Conservation (phyloP, 2,113 vertebrate species). For the Mesitornis unicolor region DNA sequence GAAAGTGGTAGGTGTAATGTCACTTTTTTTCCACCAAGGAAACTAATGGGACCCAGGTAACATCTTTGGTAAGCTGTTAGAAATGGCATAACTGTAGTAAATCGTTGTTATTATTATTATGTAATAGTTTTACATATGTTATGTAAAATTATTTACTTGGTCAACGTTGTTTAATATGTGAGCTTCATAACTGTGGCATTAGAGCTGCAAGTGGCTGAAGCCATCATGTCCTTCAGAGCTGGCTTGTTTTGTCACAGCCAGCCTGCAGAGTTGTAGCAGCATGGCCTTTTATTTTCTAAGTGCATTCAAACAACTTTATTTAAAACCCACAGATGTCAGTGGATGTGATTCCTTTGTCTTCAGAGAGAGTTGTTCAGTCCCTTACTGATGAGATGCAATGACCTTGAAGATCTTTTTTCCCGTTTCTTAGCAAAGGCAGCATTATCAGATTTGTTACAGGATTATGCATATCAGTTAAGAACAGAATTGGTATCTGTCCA, state of each 20-base stretch:
- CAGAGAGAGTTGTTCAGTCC: background rate
- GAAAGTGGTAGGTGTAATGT: constrained; percentile 81
- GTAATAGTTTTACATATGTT: too few relatives aligned
- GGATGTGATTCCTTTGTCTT: background rate
- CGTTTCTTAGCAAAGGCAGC: background rate
- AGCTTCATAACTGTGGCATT: background rate
- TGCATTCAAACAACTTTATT: background rate
- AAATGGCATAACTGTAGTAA: background rate
- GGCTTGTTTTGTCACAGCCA: background rate
- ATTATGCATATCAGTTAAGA: background rate
- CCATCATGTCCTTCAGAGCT: background rate
- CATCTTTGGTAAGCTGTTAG: background rate
- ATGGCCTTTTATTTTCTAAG: background rate
- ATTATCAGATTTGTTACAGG: background rate
- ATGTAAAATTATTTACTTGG: background rate
- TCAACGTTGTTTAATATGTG: background rate
- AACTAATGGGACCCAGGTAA: background rate
- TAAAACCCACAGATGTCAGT: background rate
- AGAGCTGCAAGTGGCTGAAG: background rate
- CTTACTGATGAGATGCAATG: background rate
- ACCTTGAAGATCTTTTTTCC: background rate
- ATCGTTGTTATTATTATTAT: too few relatives aligned
- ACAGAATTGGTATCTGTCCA: background rate
- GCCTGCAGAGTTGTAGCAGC: background rate
- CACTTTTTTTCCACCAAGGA: background rate